Evolutionary conservation across 2,113 vertebrate species (phyloP), one percentile per base, ranked within the genome.

Genomic region (Podilymbus podiceps): DNA sequence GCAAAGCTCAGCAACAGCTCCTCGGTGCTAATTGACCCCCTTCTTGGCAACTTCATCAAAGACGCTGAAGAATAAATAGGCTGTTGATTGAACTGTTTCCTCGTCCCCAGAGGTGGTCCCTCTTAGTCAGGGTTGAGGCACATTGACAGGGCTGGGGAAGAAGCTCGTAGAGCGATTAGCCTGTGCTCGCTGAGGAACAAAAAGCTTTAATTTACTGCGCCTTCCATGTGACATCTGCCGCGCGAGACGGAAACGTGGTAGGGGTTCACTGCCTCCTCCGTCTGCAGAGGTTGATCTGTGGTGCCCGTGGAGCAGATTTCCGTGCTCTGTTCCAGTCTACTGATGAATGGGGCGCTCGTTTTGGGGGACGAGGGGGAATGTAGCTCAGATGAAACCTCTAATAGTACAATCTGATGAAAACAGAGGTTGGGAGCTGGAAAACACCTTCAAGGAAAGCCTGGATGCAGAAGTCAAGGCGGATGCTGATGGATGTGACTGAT

Each of bases 21-120:
- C 84, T 95, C 19, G 1, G 42, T 1, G 6, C 67, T 92, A 94
- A 95, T 95, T 92, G 95, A 97, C 85, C 88, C 42, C 72, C 19
- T 82, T 92, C 84, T 95, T 96, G 95, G 97, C 96, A 95, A 55
- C 96, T 47, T 46, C 95, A 89, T 97, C 97, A 95, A 95, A 97
- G 94, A 58, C 2, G 0, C 3, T 40, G 42, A 35, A 80, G 84
- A 92, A 91, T 90, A 95, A 97, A 85, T 76, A 28, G 47, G 78
- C 91, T 88, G 83, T 76, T 92, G 96, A 92, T 69, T 73, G 96
- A 92, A 47, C 40, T 58, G 71, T 76, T 97, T 76, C 89, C 92
- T 89, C 0, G 1, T 92, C 96, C 94, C 82, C 74, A 85, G 93
- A 88, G 93, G 91, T 95, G 96, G 93, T 95, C 81, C 42, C 50